Conservation (phyloP, 2,113 vertebrate species). For the Menura novaehollandiae region DNA sequence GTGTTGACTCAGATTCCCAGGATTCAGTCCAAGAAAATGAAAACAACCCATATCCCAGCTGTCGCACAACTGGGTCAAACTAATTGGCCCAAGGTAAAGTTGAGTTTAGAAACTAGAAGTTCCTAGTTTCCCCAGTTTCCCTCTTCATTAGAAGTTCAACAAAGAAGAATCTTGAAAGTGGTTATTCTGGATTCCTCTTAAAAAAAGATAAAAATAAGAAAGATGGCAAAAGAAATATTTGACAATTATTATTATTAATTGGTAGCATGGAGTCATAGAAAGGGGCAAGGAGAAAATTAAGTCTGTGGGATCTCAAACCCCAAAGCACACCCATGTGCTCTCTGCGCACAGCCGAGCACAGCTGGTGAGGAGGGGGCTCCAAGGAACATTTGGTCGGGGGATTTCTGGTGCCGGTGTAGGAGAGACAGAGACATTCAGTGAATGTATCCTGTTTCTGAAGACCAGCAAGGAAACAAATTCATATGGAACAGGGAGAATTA, state of each 20-base stretch:
- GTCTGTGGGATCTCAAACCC: not conserved
- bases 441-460: not conserved
- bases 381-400: not conserved
- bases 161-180: not conserved
- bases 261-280: not conserved
- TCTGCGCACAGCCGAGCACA: not conserved
- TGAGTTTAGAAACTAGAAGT: not conserved
- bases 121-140: not conserved
- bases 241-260: not conserved
- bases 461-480: not conserved
- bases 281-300: not conserved
- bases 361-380: not conserved
- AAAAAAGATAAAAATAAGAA: not conserved
- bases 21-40: not conserved
- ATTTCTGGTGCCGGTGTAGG: not conserved
- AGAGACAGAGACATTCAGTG: not conserved
- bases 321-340: no score
- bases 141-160: not conserved
- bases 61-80: not conserved
- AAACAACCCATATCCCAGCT: not conserved
- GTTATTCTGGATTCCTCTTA: not conserved
- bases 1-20: not conserved
- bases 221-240: not conserved
- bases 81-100: not conserved
- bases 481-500: fast-evolving